Conservation (phyloP, 1,140 invertebrate species). For the Heliconius hewitsoni region DNA sequence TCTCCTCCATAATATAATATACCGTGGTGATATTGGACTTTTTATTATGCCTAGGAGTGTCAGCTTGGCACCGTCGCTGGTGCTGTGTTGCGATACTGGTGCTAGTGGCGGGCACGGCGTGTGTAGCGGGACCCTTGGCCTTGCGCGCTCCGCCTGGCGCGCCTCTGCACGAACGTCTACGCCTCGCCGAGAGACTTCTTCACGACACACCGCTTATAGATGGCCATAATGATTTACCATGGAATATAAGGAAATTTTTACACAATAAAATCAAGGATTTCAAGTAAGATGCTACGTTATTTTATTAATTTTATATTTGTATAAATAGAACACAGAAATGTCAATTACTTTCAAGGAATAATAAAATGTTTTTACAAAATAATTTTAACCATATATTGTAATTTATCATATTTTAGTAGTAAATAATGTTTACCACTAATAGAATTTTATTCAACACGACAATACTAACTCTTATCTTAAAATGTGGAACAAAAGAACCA, state of each 20-base stretch:
- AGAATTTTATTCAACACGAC: too few relatives aligned
- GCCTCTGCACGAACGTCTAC: slow-evolving; percentile 84
- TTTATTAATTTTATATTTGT: neutral
- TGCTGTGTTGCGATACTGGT: slow-evolving; percentile 85
- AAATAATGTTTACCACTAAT: too few relatives aligned
- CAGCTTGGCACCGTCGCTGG: slow-evolving; percentile 82
- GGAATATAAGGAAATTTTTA: slow-evolving; percentile 93
- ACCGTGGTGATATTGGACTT: neutral
- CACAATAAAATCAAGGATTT: slow-evolving; percentile 93
- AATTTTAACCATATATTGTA: neutral
- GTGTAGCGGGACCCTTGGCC: slow-evolving; percentile 85
- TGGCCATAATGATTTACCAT: slow-evolving; percentile 95
- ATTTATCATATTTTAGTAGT: too few relatives aligned
- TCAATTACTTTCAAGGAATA: too few relatives aligned
- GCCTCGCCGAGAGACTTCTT: slow-evolving; percentile 83
- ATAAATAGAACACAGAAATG: too few relatives aligned
- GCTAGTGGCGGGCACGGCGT: slow-evolving; percentile 84
- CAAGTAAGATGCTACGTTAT: slow-evolving; percentile 78
- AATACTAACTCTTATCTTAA: slow-evolving; percentile 4
- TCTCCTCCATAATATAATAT: neutral
- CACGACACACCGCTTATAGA: slow-evolving; percentile 85
- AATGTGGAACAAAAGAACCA: neutral
- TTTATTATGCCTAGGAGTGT: slow-evolving; percentile 52
- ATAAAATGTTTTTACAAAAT: neutral
- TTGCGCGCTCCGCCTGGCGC: slow-evolving; percentile 84